These are phyloP conservation scores for Barbus barbus DNA, from an alignment of 2,113 vertebrate species.

Conservation along the genomic window DNA sequence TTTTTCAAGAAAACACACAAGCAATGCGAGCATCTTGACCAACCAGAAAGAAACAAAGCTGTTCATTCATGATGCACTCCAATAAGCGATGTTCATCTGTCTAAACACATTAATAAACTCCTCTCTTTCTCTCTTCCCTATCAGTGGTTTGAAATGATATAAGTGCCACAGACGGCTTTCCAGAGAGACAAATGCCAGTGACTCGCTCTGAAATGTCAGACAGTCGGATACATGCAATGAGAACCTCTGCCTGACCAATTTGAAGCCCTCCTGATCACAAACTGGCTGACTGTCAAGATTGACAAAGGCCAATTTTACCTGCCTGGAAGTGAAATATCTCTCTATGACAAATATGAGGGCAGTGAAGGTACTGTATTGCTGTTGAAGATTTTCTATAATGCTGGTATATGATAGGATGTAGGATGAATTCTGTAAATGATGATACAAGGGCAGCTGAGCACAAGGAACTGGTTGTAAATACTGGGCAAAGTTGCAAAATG, in stretches of 20 bases:
- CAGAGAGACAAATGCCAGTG: constrained; percentile 71
- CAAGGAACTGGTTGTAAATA: not conserved
- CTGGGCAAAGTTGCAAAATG: not conserved
- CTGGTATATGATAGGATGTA: not conserved
- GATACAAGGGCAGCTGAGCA: not conserved
- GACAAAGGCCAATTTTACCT: constrained; percentile 52
- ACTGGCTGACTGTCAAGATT: constrained; percentile 39
- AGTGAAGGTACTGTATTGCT: not conserved
- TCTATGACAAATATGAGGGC: constrained; percentile 23
- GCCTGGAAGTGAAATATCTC: constrained; percentile 44
- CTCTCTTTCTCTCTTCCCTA: constrained; percentile 55
- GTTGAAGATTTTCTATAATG: not conserved
- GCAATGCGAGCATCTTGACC: not conserved
- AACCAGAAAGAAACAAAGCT: constrained; percentile 14
- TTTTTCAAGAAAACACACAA: not conserved
- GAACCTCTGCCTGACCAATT: constrained; percentile 55
- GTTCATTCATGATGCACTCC: constrained; percentile 51
- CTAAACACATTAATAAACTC: constrained; percentile 63
- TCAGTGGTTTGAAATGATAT: constrained; percentile 64
- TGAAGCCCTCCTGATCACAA: constrained; percentile 59
- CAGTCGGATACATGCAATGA: constrained; percentile 63
- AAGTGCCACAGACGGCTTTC: constrained; percentile 61
- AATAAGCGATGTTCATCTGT: constrained; percentile 69
- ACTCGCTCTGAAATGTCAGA: constrained; percentile 74
- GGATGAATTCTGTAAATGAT: not conserved